phyloP scores from a whole-genome alignment of 2,888 invertebrate genomes.

The Cephus rjabovi region DNA sequence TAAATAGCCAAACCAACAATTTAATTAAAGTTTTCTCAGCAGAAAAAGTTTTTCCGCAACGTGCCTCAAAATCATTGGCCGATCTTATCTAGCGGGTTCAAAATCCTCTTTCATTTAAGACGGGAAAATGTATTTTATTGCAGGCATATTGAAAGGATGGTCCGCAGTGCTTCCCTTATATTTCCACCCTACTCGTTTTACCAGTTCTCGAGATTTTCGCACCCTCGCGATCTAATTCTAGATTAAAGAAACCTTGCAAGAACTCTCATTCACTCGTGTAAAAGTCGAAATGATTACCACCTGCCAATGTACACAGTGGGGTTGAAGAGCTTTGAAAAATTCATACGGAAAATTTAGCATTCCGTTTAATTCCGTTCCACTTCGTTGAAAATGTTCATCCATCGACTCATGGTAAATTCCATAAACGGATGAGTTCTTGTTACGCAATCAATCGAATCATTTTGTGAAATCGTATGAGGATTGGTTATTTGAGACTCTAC shows the following conservation, averaged over 20 bases:
- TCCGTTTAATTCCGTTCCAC: neutral
- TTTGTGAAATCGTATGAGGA: neutral
- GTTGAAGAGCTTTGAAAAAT: neutral
- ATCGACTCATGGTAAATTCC: neutral
- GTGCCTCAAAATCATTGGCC: neutral
- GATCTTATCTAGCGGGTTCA: neutral
- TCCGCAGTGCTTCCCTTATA: neutral
- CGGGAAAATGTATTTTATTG: neutral
- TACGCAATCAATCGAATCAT: neutral
- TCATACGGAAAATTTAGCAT: neutral
- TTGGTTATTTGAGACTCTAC: neutral
- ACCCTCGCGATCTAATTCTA: conserved; percentile 43
- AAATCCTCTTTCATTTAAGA: neutral
- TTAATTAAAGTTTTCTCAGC: conserved; percentile 34
- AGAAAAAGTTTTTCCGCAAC: conserved; percentile 3
- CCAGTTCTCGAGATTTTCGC: conserved; percentile 15
- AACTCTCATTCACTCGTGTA: conserved; percentile 46
- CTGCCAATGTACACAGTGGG: neutral
- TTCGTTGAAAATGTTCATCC: neutral
- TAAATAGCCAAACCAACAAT: conserved; percentile 38
- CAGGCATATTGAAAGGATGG: neutral
- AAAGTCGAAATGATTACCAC: conserved; percentile 47
- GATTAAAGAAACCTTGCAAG: conserved; percentile 61
- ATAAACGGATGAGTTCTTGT: neutral
- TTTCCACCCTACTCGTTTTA: neutral